Evolutionary conservation across 2,797 vertebrate genomes (phyloP).

Genomic region (Glyptemys insculpta): DNA sequence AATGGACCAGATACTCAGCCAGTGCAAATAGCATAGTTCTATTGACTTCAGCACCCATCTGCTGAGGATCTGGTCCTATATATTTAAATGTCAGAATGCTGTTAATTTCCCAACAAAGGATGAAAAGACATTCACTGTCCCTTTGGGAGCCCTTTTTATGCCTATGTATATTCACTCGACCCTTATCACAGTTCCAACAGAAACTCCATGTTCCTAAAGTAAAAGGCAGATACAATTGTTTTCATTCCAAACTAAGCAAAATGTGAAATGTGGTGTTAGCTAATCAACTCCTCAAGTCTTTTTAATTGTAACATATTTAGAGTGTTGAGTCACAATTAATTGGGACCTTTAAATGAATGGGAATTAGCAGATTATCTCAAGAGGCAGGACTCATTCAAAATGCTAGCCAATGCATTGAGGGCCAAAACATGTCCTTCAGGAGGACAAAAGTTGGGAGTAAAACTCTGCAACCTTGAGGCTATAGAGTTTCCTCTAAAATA

Average conservation of each 20-base stretch:
- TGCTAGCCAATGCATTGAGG: not conserved
- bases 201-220: not conserved
- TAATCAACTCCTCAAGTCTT: not conserved
- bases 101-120: not conserved
- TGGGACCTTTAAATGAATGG: not conserved
- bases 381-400: not conserved
- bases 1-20: not conserved
- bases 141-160: not conserved
- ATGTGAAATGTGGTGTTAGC: not conserved
- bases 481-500: not conserved
- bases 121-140: not conserved
- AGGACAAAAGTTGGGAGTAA: not conserved
- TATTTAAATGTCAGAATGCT: not conserved
- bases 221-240: not conserved
- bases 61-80: not conserved
- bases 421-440: not conserved
- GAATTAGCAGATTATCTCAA: not conserved
- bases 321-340: not conserved
- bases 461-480: not conserved
- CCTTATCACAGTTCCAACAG: not conserved
- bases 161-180: not conserved
- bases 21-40: not conserved
- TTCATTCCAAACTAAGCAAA: not conserved
- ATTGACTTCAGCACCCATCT: not conserved
- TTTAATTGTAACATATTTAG: not conserved